A percentile compares a stretch with the other conserved stretches of the same genome.
phyloP scores from a whole-genome alignment of 2,113 vertebrate species.

The Daubentonia madagascariensis region DNA sequence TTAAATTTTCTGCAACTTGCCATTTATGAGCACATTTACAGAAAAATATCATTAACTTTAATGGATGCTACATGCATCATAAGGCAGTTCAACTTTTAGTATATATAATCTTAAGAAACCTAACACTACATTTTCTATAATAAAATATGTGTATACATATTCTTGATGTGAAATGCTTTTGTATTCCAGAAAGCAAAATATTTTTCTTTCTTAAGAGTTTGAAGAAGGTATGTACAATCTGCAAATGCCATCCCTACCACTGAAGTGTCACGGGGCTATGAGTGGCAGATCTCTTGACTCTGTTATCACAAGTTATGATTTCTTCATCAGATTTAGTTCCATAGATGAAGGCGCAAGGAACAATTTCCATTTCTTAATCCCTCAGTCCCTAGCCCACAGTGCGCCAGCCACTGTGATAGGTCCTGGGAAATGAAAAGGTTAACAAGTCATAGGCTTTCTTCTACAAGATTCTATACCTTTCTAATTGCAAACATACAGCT shows the following conservation, averaged over 20 bases:
- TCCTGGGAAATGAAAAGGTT: not conserved
- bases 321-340: not conserved
- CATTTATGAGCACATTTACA: not conserved
- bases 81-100: not conserved
- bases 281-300: not conserved
- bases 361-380: not conserved
- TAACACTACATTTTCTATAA: not conserved
- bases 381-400: too few relatives aligned
- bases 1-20: not conserved
- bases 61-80: not conserved
- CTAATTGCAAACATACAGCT: not conserved
- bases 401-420: not conserved
- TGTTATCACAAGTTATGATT: not conserved
- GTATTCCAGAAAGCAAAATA: not conserved
- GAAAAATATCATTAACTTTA: not conserved
- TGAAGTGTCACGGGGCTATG: not conserved
- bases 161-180: not conserved
- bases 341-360: not conserved
- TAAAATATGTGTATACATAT: not conserved
- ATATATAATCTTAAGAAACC: not conserved
- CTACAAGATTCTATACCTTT: not conserved
- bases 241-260: not conserved
- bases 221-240: too few relatives aligned
- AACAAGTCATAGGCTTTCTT: not conserved
- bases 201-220: not conserved